Conservation (phyloP, 2,888 invertebrate genomes). For the Eulithis prunata region DNA sequence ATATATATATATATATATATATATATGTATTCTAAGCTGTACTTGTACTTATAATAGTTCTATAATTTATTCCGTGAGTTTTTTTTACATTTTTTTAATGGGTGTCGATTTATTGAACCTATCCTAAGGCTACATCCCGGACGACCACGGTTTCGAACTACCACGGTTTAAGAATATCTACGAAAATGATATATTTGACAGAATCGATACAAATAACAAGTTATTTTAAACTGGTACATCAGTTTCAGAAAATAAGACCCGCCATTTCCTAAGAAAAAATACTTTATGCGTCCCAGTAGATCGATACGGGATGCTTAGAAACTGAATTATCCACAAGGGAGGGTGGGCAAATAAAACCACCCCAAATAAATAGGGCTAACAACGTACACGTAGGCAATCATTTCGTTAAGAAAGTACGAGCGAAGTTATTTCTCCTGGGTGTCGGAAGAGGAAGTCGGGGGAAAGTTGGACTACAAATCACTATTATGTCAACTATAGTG, state of each 20-base stretch:
- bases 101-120: no score
- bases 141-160: no score
- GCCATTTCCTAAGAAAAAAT: conserved; percentile 58
- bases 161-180: no score
- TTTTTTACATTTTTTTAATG: no score
- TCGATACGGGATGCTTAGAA: conserved; percentile 79
- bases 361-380: conserved; percentile 80
- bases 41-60: background rate
- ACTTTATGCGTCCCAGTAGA: conserved; percentile 76
- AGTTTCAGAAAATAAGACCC: conserved; percentile 47
- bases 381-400: conserved; percentile 82
- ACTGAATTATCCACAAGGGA: conserved; percentile 80
- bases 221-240: conserved; percentile 6
- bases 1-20: no score
- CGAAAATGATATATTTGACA: no score
- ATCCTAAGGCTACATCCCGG: no score
- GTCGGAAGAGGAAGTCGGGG: conserved; percentile 56
- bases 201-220: no score
- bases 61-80: no score
- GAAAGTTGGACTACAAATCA: conserved; percentile 70
- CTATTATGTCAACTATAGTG: conserved; percentile 71
- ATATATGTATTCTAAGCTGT: background rate
- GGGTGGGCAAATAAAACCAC: conserved; percentile 77
- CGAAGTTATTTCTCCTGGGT: conserved; percentile 77
- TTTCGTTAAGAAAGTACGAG: conserved; percentile 81